Evolutionary conservation across 2,888 invertebrate genomes (phyloP).

Genomic region (Lepidonotus clava): DNA sequence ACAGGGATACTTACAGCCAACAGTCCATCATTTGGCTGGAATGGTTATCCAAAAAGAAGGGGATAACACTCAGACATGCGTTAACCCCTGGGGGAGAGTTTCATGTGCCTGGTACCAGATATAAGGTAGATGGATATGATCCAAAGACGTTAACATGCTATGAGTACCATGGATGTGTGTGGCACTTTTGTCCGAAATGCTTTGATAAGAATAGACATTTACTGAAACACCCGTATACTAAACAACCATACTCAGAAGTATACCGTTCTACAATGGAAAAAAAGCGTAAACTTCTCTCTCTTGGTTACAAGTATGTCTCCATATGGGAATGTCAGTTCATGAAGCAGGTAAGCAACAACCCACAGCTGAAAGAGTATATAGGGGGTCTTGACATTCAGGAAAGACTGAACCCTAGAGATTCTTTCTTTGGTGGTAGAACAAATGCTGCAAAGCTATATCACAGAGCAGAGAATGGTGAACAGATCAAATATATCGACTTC

Average conservation of each 20-base stretch:
- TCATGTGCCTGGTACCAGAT: background rate
- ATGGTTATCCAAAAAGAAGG: background rate
- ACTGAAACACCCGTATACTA: background rate
- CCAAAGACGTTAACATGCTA: background rate
- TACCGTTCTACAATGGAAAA: background rate
- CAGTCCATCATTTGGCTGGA: constrained; percentile 27
- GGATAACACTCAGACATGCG: constrained; percentile 16
- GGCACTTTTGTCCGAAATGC: constrained; percentile 35
- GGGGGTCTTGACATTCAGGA: constrained; percentile 60
- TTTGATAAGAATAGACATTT: background rate
- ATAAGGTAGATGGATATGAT: constrained; percentile 39
- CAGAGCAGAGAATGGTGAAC: constrained; percentile 61
- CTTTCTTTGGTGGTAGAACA: constrained; percentile 70
- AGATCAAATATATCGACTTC: constrained; percentile 68
- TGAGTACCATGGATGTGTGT: constrained; percentile 47
- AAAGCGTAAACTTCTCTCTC: background rate
- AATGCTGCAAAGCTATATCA: constrained; percentile 67
- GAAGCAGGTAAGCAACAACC: constrained; percentile 58
- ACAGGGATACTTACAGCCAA: background rate
- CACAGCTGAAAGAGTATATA: constrained; percentile 59
- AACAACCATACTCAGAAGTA: background rate
- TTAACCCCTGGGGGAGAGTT: constrained; percentile 9
- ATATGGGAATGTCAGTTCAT: constrained; percentile 68
- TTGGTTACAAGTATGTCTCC: background rate
- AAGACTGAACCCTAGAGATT: constrained; percentile 68